A percentile compares a stretch with the other conserved stretches of the same genome.
phyloP scores from a whole-genome alignment of 2,113 vertebrate species.

The Indicator indicator region DNA sequence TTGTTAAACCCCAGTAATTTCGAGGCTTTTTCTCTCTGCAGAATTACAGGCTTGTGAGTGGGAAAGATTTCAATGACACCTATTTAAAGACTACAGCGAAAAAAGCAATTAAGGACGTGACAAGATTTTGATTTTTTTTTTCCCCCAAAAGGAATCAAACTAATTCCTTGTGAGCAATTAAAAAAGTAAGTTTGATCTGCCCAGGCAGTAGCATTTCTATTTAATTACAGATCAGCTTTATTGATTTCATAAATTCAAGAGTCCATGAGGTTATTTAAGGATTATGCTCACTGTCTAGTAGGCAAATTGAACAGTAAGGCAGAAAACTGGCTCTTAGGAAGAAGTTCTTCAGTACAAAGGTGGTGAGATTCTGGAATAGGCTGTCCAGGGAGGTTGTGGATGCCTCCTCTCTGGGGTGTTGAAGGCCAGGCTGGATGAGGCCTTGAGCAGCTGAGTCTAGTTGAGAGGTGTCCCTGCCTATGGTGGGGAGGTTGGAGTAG shows the following conservation, averaged over 20 bases:
- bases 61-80: slow-evolving; percentile 33
- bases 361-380: no score
- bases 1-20: background rate
- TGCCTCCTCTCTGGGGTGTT: no score
- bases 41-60: slow-evolving; percentile 2
- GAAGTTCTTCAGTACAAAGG: no score
- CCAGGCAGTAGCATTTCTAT: background rate
- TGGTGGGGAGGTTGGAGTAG: no score
- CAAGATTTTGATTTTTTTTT: background rate
- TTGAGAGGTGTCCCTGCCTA: no score
- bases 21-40: background rate
- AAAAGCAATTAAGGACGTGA: slow-evolving; percentile 18
- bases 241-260: background rate
- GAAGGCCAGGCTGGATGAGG: no score
- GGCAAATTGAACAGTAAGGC: background rate
- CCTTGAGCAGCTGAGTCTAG: no score
- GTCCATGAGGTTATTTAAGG: background rate
- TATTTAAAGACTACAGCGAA: slow-evolving; percentile 6
- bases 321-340: background rate
- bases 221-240: background rate
- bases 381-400: no score
- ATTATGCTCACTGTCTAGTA: background rate
- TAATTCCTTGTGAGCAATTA: slow-evolving; percentile 25
- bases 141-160: background rate
- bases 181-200: slow-evolving; percentile 4